Evolutionary conservation across 2,113 vertebrate genomes (phyloP), one percentile per base, ranked within the genome.

Genomic region (Tringa solitaria): DNA sequence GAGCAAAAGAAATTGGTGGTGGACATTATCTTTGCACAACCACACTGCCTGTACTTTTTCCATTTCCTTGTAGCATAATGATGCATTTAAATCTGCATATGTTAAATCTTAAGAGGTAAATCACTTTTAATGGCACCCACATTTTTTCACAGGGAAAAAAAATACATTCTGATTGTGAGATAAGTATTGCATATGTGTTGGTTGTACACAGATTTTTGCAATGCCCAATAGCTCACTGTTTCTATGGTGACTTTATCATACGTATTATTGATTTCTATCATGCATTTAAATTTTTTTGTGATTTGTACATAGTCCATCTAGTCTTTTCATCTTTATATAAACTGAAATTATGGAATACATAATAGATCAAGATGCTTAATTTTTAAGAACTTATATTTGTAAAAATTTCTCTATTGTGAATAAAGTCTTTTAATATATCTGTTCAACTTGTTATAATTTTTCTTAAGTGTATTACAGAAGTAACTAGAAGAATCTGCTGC

Each of bases 301-400:
- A 98, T 98, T 98, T 99, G 98, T 99, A 98, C 97, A 98, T 98
- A 99, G 97, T 98, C 97, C 98, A 98, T 97, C 97, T 97, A 81
- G 96, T 98, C 97, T 97, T 96, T 98, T 95, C 98, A 98, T 99
- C 98, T 99, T 99, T 99, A 97, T 99, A 99, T 98, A 98, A 99
- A 98, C 92, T 96, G 98, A 98, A 97, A 97, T 98, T 98, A 98
- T 97, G 97, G 95, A 98, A 98, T 98, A 98, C 98, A 98, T 98
- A 98, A 98, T 98, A 99, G 99, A 99, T 98, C 98, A 98, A 99
- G 97, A 99, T 98, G 98, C 98, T 99, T 98, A 99, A 98, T 99
- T 99, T 99, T 99, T 99, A 99, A 99, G 98, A 99, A 99, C 98
- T 94, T 99, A 99, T 99, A 99, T 99, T 99, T 99, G 99, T 99